Conservation (phyloP, 2,797 vertebrate genomes). For the Takifugu rubripes region DNA sequence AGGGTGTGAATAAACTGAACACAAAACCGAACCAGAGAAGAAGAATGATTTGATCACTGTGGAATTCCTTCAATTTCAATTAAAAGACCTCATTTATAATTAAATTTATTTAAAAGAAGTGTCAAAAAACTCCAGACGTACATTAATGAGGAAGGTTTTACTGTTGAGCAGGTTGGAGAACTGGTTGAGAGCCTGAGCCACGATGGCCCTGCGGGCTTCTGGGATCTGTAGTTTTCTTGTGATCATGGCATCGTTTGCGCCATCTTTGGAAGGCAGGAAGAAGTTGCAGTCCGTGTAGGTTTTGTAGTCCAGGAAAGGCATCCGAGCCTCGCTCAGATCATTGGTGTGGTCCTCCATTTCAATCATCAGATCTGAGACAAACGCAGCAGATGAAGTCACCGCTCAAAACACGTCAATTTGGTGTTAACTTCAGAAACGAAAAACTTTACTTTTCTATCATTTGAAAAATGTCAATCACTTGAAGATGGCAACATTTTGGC, state of each 20-base stretch:
- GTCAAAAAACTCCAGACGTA: constrained; percentile 46
- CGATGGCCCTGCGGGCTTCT: constrained; percentile 78
- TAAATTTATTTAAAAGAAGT: no score
- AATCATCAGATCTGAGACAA: constrained; percentile 89
- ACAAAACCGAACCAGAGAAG: background rate
- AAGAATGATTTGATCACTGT: background rate
- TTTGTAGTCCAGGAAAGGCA: constrained; percentile 94
- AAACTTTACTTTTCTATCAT: background rate
- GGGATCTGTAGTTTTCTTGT: constrained; percentile 90
- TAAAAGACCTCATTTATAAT: no score
- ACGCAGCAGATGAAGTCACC: background rate
- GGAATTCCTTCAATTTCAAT: background rate
- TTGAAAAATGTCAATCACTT: no score
- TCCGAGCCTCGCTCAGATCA: constrained; percentile 89
- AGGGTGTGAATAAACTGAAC: constrained; percentile 91
- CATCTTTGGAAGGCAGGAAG: constrained; percentile 93
- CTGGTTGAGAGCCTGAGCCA: constrained; percentile 90
- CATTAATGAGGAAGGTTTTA: constrained; percentile 95
- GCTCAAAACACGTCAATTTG: background rate
- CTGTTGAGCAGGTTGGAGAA: constrained; percentile 98
- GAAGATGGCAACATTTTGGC: no score
- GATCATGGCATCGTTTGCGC: constrained; percentile 91
- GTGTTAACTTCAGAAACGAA: no score
- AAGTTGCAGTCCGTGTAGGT: constrained; percentile 93
- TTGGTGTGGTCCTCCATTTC: constrained; percentile 98